Percentiles rank a stretch among this genome's conserved stretches.
These are phyloP conservation scores for Colostygia pectinataria DNA, from an alignment of 2,888 invertebrate species.

Conservation along the genomic window DNA sequence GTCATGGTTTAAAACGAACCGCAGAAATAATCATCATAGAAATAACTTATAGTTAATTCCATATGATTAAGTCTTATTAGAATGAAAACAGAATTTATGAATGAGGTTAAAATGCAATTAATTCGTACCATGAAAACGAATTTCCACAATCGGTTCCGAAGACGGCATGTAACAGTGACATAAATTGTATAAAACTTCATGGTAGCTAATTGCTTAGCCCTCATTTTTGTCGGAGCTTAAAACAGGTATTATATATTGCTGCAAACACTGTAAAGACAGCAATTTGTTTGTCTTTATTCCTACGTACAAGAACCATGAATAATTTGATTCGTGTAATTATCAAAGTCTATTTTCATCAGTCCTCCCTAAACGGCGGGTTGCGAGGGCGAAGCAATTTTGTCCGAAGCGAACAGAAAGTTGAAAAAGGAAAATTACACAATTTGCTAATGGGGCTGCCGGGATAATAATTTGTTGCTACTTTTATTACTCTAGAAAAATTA, in stretches of 20 bases:
- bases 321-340: constrained; percentile 63
- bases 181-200: too few relatives aligned
- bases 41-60: too few relatives aligned
- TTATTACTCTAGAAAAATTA: constrained; percentile 60
- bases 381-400: constrained; percentile 73
- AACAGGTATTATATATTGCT: not conserved
- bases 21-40: too few relatives aligned
- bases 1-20: too few relatives aligned
- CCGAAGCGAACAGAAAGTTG: constrained; percentile 69
- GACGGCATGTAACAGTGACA: too few relatives aligned
- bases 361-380: constrained; percentile 66
- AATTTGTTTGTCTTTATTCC: constrained; percentile 29
- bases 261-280: constrained; percentile 9
- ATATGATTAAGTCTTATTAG: too few relatives aligned
- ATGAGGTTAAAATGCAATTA: too few relatives aligned
- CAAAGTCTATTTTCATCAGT: constrained; percentile 72
- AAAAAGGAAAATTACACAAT: constrained; percentile 80
- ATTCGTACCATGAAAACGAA: too few relatives aligned
- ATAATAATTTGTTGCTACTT: constrained; percentile 70
- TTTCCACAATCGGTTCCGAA: too few relatives aligned
- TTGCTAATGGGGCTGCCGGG: constrained; percentile 71
- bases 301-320: constrained; percentile 41
- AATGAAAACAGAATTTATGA: too few relatives aligned
- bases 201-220: too few relatives aligned
- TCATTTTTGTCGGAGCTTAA: too few relatives aligned